Evolutionary conservation across 2,888 invertebrate genomes (phyloP), one percentile per base, ranked within the genome.

Genomic region (Calameuta pallipes): DNA sequence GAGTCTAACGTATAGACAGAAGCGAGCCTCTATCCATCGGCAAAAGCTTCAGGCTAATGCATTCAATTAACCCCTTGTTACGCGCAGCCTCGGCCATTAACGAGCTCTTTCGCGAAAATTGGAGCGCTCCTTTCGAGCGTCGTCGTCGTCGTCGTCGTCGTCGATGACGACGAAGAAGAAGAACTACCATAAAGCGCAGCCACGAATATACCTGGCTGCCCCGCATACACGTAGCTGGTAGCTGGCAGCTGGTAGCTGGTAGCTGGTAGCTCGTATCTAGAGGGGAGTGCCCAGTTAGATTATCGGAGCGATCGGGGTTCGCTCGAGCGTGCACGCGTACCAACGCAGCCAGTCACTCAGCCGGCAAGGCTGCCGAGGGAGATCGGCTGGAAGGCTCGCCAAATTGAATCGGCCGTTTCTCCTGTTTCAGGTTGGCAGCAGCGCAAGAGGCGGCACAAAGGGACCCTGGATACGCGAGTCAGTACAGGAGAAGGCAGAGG

Each of bases 371-470:
- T 31, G 30, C 70, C 70, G 4, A 36, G 36, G 11, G 36, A 11
- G 36, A 70, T 70, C 70, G 30, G 1, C 15, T 15, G 41, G 41
- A 41, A 70, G 70, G 70, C 2, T 33, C 70, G 31, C 0, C 70
- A 41, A 15, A 41, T 15, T 41, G 4, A 33, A 12, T 70, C 71
- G 23, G 15, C 30, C 6, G 71, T 78, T 23, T 41, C 31, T 15
- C 23, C 13, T n/a, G 15, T 79, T 85, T 78, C 94, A 97, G 97
- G 97, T 96, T 97, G 96, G 97, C 97, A 95, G 96, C 96, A 95
- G 96, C 96, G 95, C 96, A 97, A 95, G 96, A 97, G 96, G 97
- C 96, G 95, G 96, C 96, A 88, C 90, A 90, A 91, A 88, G 90
- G 90, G 89, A 91, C 86, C 85, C 91, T 91, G 91, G 90, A 90